A percentile compares a stretch with the other conserved stretches of the same genome.
These are phyloP conservation scores for Lordiphosa mommai DNA, from an alignment of 1,140 invertebrate genomes.

Conservation along the genomic window DNA sequence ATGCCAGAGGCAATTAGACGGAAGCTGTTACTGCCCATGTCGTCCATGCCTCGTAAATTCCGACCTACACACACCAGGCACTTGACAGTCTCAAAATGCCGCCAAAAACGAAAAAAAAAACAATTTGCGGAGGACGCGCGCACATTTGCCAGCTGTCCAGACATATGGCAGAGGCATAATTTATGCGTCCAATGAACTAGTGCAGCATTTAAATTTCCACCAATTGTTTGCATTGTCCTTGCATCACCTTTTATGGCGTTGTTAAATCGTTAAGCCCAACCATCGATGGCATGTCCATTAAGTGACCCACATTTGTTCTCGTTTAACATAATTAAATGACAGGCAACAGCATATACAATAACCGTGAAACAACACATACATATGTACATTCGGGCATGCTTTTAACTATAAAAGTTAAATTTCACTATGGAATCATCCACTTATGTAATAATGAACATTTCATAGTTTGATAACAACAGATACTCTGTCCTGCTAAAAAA, in stretches of 20 bases:
- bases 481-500: too few relatives aligned
- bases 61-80: conserved; percentile 27
- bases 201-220: conserved; percentile 49
- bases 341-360: conserved; percentile 15
- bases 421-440: conserved; percentile 3
- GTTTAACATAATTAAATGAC: conserved; percentile 60
- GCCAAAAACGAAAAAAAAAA: conserved; percentile 20
- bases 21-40: conserved; percentile 24
- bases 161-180: conserved; percentile 65
- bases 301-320: conserved; percentile 64
- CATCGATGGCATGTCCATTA: conserved; percentile 25
- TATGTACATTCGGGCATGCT: not conserved
- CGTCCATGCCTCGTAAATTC: conserved; percentile 42
- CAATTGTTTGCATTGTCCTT: conserved; percentile 35
- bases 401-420: conserved; percentile 19
- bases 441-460: conserved; percentile 10
- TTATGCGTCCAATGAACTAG: conserved; percentile 67
- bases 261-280: conserved; percentile 33
- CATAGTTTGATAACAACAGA: conserved; percentile 1
- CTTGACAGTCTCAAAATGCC: conserved; percentile 37
- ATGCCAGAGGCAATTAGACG: conserved; percentile 62
- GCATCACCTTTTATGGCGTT: conserved; percentile 27
- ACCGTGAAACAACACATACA: not conserved
- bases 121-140: conserved; percentile 5
- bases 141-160: conserved; percentile 36